A percentile compares a stretch with the other conserved stretches of the same genome.
phyloP scores from a whole-genome alignment of 2,797 vertebrate genomes.

The Merluccius polli region DNA sequence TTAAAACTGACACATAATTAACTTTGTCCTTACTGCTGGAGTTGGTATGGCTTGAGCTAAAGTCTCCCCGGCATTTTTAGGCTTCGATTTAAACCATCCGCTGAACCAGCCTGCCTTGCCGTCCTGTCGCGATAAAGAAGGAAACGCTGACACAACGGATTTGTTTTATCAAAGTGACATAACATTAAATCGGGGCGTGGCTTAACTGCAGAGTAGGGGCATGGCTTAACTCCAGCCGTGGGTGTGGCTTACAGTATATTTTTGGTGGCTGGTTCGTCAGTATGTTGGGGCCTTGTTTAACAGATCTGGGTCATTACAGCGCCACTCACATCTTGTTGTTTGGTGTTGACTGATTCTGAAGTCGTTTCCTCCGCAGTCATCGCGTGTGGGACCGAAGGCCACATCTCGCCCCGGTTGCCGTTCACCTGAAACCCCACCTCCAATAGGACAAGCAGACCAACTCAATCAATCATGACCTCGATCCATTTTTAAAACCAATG shows the following conservation, averaged over 20 bases:
- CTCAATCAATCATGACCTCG: not conserved
- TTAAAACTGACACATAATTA: not conserved
- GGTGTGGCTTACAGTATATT: not conserved
- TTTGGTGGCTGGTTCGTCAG: not conserved
- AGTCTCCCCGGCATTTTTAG: constrained; percentile 43
- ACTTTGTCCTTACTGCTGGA: constrained; percentile 35
- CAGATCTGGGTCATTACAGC: not conserved
- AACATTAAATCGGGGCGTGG: not conserved
- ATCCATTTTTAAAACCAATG: not conserved
- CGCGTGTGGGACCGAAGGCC: not conserved
- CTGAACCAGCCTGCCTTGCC: constrained; percentile 69
- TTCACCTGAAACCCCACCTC: constrained; percentile 36
- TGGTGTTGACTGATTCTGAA: constrained; percentile 4
- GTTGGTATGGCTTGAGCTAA: constrained; percentile 25
- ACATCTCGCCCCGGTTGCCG: not conserved
- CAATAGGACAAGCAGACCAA: constrained; percentile 23
- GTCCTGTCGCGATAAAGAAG: constrained; percentile 39
- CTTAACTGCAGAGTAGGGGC: not conserved
- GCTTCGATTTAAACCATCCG: constrained; percentile 69
- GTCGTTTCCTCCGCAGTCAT: not conserved
- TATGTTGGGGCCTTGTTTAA: not conserved
- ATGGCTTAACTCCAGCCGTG: not conserved
- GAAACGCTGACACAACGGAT: not conserved
- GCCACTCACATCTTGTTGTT: constrained; percentile 38
- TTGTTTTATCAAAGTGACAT: not conserved